Conservation (phyloP, 2,888 invertebrate species). For the Siphonodentalium dalli region DNA sequence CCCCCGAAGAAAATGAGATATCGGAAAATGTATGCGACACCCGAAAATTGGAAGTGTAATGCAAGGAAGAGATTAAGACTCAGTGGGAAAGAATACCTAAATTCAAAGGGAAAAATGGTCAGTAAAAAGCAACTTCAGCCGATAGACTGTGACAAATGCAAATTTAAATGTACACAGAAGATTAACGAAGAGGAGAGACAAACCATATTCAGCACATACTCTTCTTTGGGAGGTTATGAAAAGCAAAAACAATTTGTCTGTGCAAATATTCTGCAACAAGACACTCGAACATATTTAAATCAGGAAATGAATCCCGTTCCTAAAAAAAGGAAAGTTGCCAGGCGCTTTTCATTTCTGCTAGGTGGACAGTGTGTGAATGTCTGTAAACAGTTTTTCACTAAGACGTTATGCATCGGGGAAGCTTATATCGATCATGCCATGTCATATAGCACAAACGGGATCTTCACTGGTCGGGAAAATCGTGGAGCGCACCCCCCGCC, state of each 20-base stretch:
- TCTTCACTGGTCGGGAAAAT: slow-evolving; percentile 2
- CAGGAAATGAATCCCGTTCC: neutral
- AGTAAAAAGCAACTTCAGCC: neutral
- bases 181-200: slow-evolving; percentile 9
- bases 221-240: neutral
- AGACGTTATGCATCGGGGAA: slow-evolving; percentile 7
- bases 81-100: slow-evolving; percentile 10
- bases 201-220: slow-evolving; percentile 6
- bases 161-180: slow-evolving; percentile 5
- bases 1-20: slow-evolving; percentile 2
- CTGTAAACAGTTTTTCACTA: slow-evolving; percentile 6
- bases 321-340: neutral
- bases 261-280: neutral
- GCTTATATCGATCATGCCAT: neutral
- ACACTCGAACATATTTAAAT: neutral
- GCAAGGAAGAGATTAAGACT: slow-evolving; percentile 4
- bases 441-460: neutral
- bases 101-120: slow-evolving; percentile 2
- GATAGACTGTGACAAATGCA: slow-evolving; percentile 1
- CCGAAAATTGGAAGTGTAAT: slow-evolving; percentile 7
- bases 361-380: slow-evolving; percentile 4
- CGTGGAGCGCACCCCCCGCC: slow-evolving; percentile 1
- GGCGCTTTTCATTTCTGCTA: neutral
- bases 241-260: slow-evolving; percentile 12
- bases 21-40: slow-evolving; percentile 2